A percentile compares a stretch with the other conserved stretches of the same genome.
Conservation (phyloP, 2,888 invertebrate species). For the Agrotis clavis region DNA sequence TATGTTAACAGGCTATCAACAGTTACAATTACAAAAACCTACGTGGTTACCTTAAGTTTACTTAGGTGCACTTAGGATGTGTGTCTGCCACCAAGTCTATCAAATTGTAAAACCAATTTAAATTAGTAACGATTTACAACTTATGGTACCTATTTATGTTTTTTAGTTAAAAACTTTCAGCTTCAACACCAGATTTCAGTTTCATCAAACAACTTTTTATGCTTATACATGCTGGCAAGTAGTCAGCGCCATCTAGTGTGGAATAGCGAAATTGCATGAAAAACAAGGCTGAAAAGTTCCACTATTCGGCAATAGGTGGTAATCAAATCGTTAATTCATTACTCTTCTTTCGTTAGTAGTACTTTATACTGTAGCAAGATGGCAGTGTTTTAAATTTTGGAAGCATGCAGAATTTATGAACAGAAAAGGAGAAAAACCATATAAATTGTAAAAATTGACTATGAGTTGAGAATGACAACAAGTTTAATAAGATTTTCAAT, state of each 20-base stretch:
- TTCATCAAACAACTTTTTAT: no score
- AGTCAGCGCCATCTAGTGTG: constrained; percentile 70
- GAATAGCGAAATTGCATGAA: constrained; percentile 63
- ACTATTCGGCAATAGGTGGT: constrained; percentile 64
- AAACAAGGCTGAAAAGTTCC: background rate
- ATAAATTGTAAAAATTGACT: background rate
- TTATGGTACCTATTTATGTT: background rate
- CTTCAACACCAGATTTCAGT: background rate
- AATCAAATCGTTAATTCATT: background rate
- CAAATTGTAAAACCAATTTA: background rate
- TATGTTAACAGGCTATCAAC: background rate
- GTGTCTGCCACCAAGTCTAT: background rate
- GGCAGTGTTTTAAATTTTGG: constrained; percentile 16
- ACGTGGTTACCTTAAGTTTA: background rate
- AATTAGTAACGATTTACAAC: background rate
- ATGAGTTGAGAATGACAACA: no score
- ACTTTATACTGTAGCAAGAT: constrained; percentile 29
- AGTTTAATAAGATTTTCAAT: background rate
- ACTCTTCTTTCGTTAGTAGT: background rate
- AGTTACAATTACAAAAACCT: background rate
- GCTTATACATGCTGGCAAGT: background rate
- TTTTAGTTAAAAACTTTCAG: background rate
- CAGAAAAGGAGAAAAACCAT: background rate
- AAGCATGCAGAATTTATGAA: background rate
- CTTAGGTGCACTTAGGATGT: background rate